A percentile compares a stretch with the other conserved stretches of the same genome.
phyloP scores from a whole-genome alignment of 2,888 invertebrate species.

The Eudasyphora cyanicolor region DNA sequence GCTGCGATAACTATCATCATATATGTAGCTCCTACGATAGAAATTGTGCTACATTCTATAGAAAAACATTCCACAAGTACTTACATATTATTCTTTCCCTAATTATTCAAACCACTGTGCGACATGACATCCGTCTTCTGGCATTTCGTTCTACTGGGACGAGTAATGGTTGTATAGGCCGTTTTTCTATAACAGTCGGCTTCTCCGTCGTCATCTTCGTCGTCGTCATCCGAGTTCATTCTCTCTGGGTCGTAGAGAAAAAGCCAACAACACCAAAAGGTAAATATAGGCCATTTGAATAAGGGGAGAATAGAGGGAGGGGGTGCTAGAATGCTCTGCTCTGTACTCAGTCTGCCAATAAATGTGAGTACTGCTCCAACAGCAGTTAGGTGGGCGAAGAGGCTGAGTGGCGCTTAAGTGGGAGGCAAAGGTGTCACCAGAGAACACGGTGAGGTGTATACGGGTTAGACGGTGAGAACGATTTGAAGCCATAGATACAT shows the following conservation, averaged over 20 bases:
- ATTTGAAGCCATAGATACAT: no score
- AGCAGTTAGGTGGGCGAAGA: not conserved
- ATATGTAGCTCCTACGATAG: no score
- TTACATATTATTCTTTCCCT: not conserved
- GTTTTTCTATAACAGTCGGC: not conserved
- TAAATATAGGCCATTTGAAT: constrained; percentile 25
- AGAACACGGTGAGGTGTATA: no score
- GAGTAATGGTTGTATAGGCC: not conserved
- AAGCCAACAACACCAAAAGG: not conserved
- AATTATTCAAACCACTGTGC: not conserved
- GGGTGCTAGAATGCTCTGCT: no score
- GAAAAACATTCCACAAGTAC: no score
- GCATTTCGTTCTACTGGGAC: not conserved
- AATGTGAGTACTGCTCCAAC: not conserved
- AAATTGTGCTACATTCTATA: no score
- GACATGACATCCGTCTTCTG: not conserved
- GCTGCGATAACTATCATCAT: no score
- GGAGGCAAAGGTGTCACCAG: not conserved
- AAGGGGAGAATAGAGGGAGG: not conserved
- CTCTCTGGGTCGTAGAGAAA: not conserved
- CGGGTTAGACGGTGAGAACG: no score
- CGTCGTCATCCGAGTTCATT: not conserved
- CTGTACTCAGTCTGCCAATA: not conserved
- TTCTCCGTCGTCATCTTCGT: no score
- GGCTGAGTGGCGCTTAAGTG: not conserved